Evolutionary conservation across 2,888 invertebrate species (phyloP).

Genomic region (Seira ritae): DNA sequence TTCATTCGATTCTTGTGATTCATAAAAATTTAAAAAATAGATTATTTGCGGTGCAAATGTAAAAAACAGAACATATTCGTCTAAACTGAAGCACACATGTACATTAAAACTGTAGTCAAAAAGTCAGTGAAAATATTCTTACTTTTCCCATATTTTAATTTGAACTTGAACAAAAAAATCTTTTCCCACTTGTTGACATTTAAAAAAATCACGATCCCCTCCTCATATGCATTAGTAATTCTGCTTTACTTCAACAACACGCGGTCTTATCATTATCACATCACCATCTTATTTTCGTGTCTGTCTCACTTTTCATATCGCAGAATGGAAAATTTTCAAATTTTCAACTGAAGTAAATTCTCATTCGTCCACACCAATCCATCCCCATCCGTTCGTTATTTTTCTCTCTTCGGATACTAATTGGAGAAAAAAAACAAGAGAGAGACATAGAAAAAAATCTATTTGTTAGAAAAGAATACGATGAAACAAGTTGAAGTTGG

Average conservation of each 20-base stretch:
- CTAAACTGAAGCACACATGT: too few species aligned
- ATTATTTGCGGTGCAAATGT: background rate
- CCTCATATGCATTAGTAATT: too few species aligned
- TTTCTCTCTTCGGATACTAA: too few species aligned
- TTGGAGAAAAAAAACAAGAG: background rate
- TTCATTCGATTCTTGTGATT: background rate
- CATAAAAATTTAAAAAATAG: too few species aligned
- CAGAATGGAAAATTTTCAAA: slow-evolving; percentile 61
- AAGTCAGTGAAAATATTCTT: background rate
- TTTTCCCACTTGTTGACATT: slow-evolving; percentile 1
- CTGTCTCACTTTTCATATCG: slow-evolving; percentile 3
- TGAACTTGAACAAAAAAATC: background rate
- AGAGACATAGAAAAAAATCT: background rate
- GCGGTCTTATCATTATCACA: slow-evolving; percentile 21
- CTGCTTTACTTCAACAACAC: too few species aligned
- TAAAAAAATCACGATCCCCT: background rate
- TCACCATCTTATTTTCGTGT: slow-evolving; percentile 10
- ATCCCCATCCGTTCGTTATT: background rate
- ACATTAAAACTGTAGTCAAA: too few species aligned
- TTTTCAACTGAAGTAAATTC: background rate
- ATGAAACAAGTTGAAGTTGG: background rate
- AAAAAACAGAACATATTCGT: too few species aligned
- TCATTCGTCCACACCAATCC: slow-evolving; percentile 9
- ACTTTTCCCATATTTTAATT: too few species aligned
- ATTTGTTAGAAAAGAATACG: background rate